Evolutionary conservation across 2,113 vertebrate genomes (phyloP).

Genomic region (Craseonycteris thonglongyai): DNA sequence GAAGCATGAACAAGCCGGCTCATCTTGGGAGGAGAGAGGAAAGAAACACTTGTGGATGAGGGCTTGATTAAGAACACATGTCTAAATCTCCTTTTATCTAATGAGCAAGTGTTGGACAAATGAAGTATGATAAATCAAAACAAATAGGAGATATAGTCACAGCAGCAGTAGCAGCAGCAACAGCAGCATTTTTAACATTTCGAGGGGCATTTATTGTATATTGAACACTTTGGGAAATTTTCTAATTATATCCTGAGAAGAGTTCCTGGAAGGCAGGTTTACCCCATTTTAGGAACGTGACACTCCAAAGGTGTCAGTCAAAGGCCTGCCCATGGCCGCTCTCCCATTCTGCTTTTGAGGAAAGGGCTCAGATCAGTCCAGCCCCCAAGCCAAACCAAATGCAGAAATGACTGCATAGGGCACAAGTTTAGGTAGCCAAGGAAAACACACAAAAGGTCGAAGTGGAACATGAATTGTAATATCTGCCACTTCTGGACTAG

Average conservation of each 20-base stretch:
- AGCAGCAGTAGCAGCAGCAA: background rate
- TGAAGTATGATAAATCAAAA: background rate
- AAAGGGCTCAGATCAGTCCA: background rate
- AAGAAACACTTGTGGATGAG: background rate
- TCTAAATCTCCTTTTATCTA: background rate
- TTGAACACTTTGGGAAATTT: background rate
- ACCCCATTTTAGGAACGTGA: background rate
- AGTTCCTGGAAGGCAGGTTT: background rate
- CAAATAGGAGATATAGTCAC: fast-evolving
- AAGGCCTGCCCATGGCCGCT: background rate
- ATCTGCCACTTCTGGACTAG: fast-evolving
- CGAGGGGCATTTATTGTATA: fast-evolving
- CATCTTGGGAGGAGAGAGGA: background rate
- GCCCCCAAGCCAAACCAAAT: background rate
- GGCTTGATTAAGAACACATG: fast-evolving
- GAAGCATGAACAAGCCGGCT: background rate
- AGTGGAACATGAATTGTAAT: fast-evolving
- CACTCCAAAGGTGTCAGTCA: background rate
- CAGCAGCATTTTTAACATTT: background rate
- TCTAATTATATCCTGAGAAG: background rate
- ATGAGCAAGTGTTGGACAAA: background rate
- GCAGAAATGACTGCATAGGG: background rate
- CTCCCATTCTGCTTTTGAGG: background rate
- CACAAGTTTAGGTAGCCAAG: background rate
- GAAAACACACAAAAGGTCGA: fast-evolving